Evolutionary conservation across 2,113 vertebrate genomes (phyloP), one percentile per base, ranked within the genome.

Genomic region (Clarias gariepinus): DNA sequence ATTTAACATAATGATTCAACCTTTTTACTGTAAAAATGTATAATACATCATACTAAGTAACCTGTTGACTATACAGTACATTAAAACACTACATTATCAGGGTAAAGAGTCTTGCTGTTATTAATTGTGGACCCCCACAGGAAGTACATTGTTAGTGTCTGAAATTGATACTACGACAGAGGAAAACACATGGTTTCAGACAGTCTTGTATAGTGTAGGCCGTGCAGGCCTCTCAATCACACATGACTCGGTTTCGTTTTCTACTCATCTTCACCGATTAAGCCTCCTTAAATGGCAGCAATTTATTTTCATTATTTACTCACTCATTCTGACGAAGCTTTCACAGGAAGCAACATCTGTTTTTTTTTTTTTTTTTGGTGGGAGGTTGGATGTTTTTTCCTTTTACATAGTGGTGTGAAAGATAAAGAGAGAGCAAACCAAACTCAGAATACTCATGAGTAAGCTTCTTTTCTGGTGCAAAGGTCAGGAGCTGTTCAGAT

Each of bases 251-350:
- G 71, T 69, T 77, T 53, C 53, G 58, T 85, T 53, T n/a, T 33
- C 55, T 21, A 47, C 25, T n/a, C 53, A 28, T 53, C 53, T 25
- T n/a, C n/a, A 87, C 47, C 53, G 13, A 63, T 80, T 69, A 36
- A 3, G 41, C 68, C 47, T 81, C 74, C 66, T 82, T 83, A 76
- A 55, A 86, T 36, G 47, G 36, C 28, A 78, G 57, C 81, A 57
- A 79, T 78, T 71, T 41, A 33, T 81, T 81, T 74, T 58, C 52
- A 78, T 85, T 82, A 82, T 82, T 63, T 82, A 81, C 82, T 64
- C 73, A 81, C 82, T 64, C 73, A 33, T 84, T 19, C 33, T 4
- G 83, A 64, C 23, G 58, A 85, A 53, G 71, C 57, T 69, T 73
- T 36, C 71, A 85, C 83, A 36, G 69, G 15, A 83, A 33, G 71